phyloP scores from a whole-genome alignment of 2,113 vertebrate species.

The Entelurus aequoreus region DNA sequence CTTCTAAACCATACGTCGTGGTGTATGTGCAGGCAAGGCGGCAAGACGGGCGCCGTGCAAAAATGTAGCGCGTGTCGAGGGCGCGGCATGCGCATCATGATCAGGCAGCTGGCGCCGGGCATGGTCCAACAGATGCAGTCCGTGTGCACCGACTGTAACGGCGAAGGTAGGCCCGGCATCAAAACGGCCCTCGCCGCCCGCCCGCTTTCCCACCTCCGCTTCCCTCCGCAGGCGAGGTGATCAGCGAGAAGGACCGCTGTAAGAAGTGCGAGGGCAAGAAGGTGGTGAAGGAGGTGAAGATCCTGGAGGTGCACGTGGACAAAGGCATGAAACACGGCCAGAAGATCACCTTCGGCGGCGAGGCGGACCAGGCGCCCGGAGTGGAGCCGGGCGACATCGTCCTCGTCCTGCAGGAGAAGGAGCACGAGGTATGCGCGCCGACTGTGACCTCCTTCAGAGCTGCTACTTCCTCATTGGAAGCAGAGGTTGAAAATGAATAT shows the following conservation, averaged over 20 bases:
- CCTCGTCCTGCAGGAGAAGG: slow-evolving; percentile 93
- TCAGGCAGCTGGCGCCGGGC: slow-evolving; percentile 94
- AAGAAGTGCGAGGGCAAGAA: slow-evolving; percentile 99
- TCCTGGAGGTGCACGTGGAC: slow-evolving; percentile 97
- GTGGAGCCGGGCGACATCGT: slow-evolving; percentile 96
- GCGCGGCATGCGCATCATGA: slow-evolving; percentile 94
- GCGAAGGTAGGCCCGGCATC: slow-evolving; percentile 77
- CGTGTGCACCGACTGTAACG: slow-evolving; percentile 93
- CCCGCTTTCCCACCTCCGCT: too few species aligned
- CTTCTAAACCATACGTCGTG: not conserved
- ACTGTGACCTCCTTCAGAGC: not conserved
- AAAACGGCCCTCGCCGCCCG: rapidly evolving
- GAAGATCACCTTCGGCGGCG: slow-evolving; percentile 94
- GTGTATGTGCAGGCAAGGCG: slow-evolving; percentile 80
- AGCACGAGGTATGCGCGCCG: slow-evolving; percentile 81
- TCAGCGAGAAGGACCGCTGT: slow-evolving; percentile 97
- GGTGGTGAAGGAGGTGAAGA: slow-evolving; percentile 98
- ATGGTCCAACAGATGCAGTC: slow-evolving; percentile 99
- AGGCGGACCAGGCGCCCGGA: slow-evolving; percentile 94
- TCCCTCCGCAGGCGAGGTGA: slow-evolving; percentile 83
- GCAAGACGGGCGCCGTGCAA: slow-evolving; percentile 93
- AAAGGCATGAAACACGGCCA: slow-evolving; percentile 99
- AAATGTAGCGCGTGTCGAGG: slow-evolving; percentile 91
- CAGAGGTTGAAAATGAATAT: too few species aligned
- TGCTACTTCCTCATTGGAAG: not conserved